phyloP scores from a whole-genome alignment of 2,888 invertebrate species.

The Drosophila mimica region DNA sequence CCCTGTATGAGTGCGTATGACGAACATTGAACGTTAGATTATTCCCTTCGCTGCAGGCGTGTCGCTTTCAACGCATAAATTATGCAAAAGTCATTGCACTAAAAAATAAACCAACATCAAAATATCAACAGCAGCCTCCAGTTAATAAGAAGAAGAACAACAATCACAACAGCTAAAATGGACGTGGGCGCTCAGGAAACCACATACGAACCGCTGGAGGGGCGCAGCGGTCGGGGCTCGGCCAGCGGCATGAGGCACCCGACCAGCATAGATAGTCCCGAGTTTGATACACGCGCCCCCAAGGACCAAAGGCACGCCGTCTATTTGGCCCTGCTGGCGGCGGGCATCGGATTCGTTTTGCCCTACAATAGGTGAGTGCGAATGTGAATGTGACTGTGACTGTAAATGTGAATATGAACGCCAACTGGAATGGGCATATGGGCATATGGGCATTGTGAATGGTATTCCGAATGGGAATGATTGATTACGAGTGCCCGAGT shows the following conservation, averaged over 20 bases:
- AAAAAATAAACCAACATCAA: constrained; percentile 8
- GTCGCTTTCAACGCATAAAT: constrained; percentile 42
- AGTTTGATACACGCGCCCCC: constrained; percentile 83
- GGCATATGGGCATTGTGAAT: constrained; percentile 10
- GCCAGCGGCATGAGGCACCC: constrained; percentile 70
- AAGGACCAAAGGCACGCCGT: constrained; percentile 84
- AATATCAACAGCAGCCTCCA: constrained; percentile 12
- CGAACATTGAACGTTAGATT: constrained; percentile 19
- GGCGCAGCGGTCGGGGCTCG: constrained; percentile 64
- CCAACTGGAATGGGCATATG: not conserved
- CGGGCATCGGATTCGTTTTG: constrained; percentile 95
- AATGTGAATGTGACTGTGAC: constrained; percentile 1
- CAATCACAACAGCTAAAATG: constrained; percentile 36
- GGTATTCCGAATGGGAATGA: constrained; percentile 20
- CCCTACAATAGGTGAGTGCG: constrained; percentile 93
- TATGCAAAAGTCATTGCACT: constrained; percentile 52
- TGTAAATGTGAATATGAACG: not conserved
- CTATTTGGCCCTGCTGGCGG: constrained; percentile 88
- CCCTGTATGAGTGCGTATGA: constrained; percentile 51
- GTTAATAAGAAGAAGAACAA: constrained; percentile 4
- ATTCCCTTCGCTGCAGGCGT: constrained; percentile 29
- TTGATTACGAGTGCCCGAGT: constrained; percentile 21
- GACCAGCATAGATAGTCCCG: constrained; percentile 84
- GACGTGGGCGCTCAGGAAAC: constrained; percentile 81
- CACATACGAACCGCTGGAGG: constrained; percentile 84